A percentile compares a stretch with the other conserved stretches of the same genome.
phyloP scores from a whole-genome alignment of 1,140 invertebrate genomes.

The Sitobion miscanthi region DNA sequence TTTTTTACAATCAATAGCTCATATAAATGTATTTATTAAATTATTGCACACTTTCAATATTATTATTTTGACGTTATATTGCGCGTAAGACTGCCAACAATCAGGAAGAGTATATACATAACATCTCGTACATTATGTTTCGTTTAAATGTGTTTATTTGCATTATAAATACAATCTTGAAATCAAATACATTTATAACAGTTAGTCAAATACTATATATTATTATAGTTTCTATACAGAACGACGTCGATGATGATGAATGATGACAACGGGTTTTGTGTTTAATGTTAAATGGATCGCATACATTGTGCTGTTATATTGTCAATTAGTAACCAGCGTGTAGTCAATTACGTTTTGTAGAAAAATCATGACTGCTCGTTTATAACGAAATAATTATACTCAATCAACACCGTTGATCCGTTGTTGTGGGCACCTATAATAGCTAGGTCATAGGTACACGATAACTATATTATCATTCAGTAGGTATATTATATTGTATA shows the following conservation, averaged over 20 bases:
- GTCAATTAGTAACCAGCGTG: not conserved
- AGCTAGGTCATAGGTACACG: not conserved
- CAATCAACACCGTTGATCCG: not conserved
- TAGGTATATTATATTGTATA: too few relatives aligned
- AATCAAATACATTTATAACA: conserved; percentile 6
- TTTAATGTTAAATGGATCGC: not conserved
- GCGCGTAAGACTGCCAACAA: not conserved
- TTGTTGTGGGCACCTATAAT: not conserved
- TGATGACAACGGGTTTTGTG: not conserved
- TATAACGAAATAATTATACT: not conserved
- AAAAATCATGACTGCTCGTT: not conserved
- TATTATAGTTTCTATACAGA: not conserved
- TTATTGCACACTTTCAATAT: not conserved
- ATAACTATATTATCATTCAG: not conserved
- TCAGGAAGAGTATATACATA: not conserved
- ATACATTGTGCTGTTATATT: not conserved
- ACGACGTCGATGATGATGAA: not conserved
- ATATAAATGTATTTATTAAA: not conserved
- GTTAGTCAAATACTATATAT: not conserved
- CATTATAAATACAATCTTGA: not conserved
- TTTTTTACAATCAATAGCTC: not conserved
- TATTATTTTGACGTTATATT: not conserved
- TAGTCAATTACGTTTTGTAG: not conserved
- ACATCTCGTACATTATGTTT: not conserved
- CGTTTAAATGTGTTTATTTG: not conserved